Percentiles rank a stretch among this genome's conserved stretches.
Conservation (phyloP, 2,888 invertebrate species). For the Campoplex capitator region DNA sequence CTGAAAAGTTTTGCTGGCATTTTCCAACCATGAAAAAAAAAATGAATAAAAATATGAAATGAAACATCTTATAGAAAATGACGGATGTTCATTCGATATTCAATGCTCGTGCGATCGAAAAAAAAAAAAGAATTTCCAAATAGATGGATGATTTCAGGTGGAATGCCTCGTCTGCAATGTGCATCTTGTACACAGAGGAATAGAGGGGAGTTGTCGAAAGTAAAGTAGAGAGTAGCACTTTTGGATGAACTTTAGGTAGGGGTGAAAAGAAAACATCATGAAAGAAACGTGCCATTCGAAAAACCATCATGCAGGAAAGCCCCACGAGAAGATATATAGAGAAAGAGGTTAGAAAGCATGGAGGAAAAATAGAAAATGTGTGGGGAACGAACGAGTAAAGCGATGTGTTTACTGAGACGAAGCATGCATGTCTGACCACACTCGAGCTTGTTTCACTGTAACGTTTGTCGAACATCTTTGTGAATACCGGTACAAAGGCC, state of each 20-base stretch:
- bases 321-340: neutral
- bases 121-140: neutral
- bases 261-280: constrained; percentile 35
- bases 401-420: constrained; percentile 44
- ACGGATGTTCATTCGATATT: neutral
- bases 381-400: constrained; percentile 11
- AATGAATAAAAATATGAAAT: neutral
- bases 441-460: constrained; percentile 27
- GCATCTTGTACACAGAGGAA: constrained; percentile 30
- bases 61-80: neutral
- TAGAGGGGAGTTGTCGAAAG: constrained; percentile 24
- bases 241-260: constrained; percentile 9
- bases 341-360: constrained; percentile 3
- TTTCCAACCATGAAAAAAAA: neutral
- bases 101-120: neutral
- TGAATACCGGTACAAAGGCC: constrained; percentile 34
- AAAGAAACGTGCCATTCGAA: constrained; percentile 36
- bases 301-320: constrained; percentile 22
- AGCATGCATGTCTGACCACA: constrained; percentile 48
- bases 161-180: constrained; percentile 16
- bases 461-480: constrained; percentile 37
- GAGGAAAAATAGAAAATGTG: constrained; percentile 16
- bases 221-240: constrained; percentile 23
- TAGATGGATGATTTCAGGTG: neutral
- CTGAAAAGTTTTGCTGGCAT: neutral